phyloP scores from a whole-genome alignment of 2,888 invertebrate species.

The Orthosia incerta region DNA sequence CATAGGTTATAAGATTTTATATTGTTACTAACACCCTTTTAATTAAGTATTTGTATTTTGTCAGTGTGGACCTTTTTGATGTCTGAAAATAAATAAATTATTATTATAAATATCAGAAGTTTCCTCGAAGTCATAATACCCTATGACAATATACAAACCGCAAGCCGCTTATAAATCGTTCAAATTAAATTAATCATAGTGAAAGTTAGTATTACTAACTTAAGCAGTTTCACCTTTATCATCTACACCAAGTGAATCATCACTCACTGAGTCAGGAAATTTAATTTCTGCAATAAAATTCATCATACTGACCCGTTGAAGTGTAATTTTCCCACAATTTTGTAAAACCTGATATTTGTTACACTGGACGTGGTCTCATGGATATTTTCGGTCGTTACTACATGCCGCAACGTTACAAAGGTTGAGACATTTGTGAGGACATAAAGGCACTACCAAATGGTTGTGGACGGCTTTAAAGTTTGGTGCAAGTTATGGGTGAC shows the following conservation, averaged over 20 bases:
- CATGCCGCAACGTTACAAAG: constrained; percentile 78
- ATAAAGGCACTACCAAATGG: constrained; percentile 87
- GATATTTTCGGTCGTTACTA: constrained; percentile 77
- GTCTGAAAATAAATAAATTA: too few relatives aligned
- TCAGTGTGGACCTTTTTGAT: too few relatives aligned
- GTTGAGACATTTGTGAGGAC: constrained; percentile 86
- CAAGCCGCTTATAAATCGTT: constrained; percentile 53
- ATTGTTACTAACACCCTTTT: too few relatives aligned
- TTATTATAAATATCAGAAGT: constrained; percentile 44
- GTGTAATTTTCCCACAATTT: constrained; percentile 73
- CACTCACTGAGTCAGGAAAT: constrained; percentile 48
- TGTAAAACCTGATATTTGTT: constrained; percentile 64
- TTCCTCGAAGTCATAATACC: constrained; percentile 36
- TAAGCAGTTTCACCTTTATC: constrained; percentile 48
- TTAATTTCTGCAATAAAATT: constrained; percentile 58
- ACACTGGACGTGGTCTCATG: constrained; percentile 78
- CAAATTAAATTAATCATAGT: constrained; percentile 59
- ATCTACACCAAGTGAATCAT: constrained; percentile 54
- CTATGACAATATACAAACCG: constrained; percentile 47
- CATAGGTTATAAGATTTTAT: too few relatives aligned
- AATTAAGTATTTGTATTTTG: too few relatives aligned
- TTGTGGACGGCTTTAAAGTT: constrained; percentile 73
- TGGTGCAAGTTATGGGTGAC: constrained; percentile 57
- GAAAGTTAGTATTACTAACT: constrained; percentile 47
- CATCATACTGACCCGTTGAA: constrained; percentile 48